phyloP scores from a whole-genome alignment of 1,140 invertebrate species.

The Dreissena polymorpha region DNA sequence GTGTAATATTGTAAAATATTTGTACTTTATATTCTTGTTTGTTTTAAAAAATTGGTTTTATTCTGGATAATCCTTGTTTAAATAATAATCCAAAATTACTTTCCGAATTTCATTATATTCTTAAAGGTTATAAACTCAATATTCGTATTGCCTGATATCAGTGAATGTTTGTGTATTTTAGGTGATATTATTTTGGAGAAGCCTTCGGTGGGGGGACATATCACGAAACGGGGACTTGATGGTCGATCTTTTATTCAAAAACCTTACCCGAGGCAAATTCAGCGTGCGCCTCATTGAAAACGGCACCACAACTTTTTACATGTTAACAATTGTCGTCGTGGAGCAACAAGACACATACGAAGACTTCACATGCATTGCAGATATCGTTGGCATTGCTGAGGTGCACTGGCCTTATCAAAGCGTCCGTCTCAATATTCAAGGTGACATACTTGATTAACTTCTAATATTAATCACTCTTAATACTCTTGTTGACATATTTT shows the following conservation, averaged over 20 bases:
- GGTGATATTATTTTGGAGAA: slow-evolving; percentile 10
- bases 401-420: not conserved
- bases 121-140: too few species aligned
- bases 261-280: not conserved
- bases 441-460: not conserved
- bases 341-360: not conserved
- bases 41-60: too few species aligned
- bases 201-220: not conserved
- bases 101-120: too few species aligned
- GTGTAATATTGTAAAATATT: too few species aligned
- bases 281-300: not conserved
- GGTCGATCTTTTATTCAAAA: not conserved
- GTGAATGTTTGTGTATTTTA: not conserved
- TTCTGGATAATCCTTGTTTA: too few species aligned
- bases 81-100: too few species aligned
- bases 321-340: too few species aligned
- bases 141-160: not conserved
- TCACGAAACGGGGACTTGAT: slow-evolving; percentile 20
- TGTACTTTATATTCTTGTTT: too few species aligned
- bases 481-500: too few species aligned
- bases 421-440: not conserved
- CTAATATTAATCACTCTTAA: too few species aligned
- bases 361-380: not conserved
- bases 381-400: slow-evolving; percentile 2
- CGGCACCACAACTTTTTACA: not conserved